phyloP scores from a whole-genome alignment of 2,888 invertebrate genomes.

The Dysmachus trigonus region DNA sequence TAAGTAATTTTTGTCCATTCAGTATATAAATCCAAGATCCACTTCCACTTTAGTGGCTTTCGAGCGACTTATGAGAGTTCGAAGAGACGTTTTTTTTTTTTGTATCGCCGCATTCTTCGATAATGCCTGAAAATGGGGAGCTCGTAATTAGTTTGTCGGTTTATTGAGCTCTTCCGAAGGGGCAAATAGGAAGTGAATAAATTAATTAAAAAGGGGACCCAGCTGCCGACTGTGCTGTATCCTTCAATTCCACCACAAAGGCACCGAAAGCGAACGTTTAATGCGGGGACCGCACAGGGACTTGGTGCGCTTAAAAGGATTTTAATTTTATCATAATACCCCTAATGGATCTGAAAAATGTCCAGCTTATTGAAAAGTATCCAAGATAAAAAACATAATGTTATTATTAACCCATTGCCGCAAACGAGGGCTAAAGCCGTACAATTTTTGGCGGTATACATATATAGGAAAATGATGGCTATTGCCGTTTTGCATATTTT shows the following conservation, averaged over 20 bases:
- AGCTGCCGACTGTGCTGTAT: not conserved
- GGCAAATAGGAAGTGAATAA: not conserved
- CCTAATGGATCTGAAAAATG: not conserved
- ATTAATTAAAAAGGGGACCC: not conserved
- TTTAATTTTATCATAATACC: not conserved
- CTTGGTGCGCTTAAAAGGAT: not conserved
- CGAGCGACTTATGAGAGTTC: not conserved
- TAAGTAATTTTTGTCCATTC: not conserved
- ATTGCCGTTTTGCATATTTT: no score
- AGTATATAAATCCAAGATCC: not conserved
- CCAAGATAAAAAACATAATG: not conserved
- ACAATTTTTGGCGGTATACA: no score
- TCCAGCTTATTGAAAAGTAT: not conserved
- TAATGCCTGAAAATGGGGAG: not conserved
- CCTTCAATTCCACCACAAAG: not conserved
- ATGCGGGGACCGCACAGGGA: not conserved
- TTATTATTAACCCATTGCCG: no score
- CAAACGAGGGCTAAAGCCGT: no score
- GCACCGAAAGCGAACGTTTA: not conserved
- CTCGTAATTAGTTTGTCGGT: not conserved
- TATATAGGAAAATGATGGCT: no score
- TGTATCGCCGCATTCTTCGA: not conserved
- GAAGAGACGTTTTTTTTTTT: not conserved
- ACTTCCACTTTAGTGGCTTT: not conserved
- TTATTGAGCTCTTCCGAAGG: not conserved